A percentile compares a stretch with the other conserved stretches of the same genome.
These are phyloP conservation scores for Panorpa germanica DNA, from an alignment of 2,888 invertebrate genomes.

Conservation along the genomic window DNA sequence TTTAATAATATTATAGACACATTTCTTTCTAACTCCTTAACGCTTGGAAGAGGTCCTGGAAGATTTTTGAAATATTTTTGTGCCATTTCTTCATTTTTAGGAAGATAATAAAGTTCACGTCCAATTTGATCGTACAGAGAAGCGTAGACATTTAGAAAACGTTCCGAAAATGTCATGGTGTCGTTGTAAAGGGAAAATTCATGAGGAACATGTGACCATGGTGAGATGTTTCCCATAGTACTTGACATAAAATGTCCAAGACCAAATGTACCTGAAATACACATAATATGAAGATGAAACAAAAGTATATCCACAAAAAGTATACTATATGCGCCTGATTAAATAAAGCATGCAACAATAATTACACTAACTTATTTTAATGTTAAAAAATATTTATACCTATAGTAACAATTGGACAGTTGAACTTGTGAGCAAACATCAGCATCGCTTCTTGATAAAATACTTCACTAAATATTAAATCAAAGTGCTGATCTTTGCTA, in stretches of 20 bases:
- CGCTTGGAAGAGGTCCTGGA: conserved; percentile 20
- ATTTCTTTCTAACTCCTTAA: conserved; percentile 26
- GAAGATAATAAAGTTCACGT: conserved; percentile 20
- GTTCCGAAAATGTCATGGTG: conserved; percentile 22
- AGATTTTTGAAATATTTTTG: conserved; percentile 18
- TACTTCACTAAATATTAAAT: conserved; percentile 24
- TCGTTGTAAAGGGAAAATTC: conserved; percentile 20
- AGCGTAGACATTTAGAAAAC: conserved; percentile 21
- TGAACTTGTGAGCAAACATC: conserved; percentile 24
- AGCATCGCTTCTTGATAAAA: conserved; percentile 26
- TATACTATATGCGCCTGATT: conserved; percentile 11
- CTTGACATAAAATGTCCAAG: conserved; percentile 24
- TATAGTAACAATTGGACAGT: conserved; percentile 22
- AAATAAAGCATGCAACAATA: too few species aligned
- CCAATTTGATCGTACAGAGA: conserved; percentile 19
- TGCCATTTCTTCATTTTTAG: conserved; percentile 21
- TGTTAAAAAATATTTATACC: conserved; percentile 5
- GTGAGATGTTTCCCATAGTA: conserved; percentile 22
- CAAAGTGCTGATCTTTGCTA: conserved; percentile 22
- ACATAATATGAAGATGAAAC: too few species aligned
- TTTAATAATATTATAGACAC: conserved; percentile 30
- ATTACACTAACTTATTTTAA: too few species aligned
- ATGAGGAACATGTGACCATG: conserved; percentile 22
- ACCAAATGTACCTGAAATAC: conserved; percentile 20
- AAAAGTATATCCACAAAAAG: too few species aligned